Evolutionary conservation across 2,888 invertebrate genomes (phyloP), one percentile per base, ranked within the genome.

Genomic region (Ypsolopha sequella): DNA sequence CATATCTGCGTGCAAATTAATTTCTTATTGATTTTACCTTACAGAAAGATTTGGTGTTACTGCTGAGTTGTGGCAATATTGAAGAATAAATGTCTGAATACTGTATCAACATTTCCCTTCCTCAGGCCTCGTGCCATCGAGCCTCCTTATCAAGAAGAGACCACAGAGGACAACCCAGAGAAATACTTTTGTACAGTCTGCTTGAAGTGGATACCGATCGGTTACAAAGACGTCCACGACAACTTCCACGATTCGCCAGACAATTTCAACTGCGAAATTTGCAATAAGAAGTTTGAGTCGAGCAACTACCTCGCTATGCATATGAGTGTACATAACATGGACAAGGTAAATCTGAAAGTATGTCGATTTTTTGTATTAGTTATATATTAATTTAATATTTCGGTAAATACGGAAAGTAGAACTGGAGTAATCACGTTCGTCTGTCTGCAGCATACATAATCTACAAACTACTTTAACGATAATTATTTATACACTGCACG

Each of bases 261-360:
- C 1, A 88, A 86, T 53, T 87, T 85, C 59, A 87, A 88, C 59
- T 94, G 94, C 60, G 76, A 88, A 8, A 87, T 91, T 11, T 94
- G 94, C 61, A 94, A 94, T 64, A 89, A 91, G 55, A 91, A 92
- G 61, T 94, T 94, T 59, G 88, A 84, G 41, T 91, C 90, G 0
- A 68, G 80, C 13, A 88, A 89, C 33, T 92, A 90, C 68, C 75
- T 93, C 24, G 88, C 89, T 11, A 91, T 94, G 92, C 94, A 94
- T 66, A 88, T 91, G 68, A 91, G 89, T 58, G 92, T 92, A 36
- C 94, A 94, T 72, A 81, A 74, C 56, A 66, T 76, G 44, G 86
- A 84, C 43, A 89, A 89, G 74, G 89, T 86, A 53, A 46, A 9
- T 10, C 24, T 3, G 24, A 34, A 7, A 13, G 8, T 51, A 41